Conservation (phyloP, 2,797 vertebrate species). For the Lerista edwardsae region DNA sequence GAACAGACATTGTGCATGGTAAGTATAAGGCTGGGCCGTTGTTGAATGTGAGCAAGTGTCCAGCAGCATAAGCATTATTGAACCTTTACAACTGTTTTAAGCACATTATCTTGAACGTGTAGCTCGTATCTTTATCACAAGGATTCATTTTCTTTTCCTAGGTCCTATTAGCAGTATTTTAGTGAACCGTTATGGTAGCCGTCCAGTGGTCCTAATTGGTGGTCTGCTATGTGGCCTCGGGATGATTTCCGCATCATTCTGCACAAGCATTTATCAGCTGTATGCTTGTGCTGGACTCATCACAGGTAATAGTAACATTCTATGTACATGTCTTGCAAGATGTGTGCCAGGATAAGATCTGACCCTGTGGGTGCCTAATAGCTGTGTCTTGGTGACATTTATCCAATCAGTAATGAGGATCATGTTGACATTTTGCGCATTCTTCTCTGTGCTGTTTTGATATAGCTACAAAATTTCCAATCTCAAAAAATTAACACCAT, state of each 20-base stretch:
- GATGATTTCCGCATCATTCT: slow-evolving; percentile 83
- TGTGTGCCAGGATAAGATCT: not conserved
- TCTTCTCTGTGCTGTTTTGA: not conserved
- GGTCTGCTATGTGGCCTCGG: slow-evolving; percentile 81
- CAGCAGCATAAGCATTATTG: too few relatives aligned
- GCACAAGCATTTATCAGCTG: slow-evolving; percentile 82
- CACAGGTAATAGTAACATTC: slow-evolving; percentile 77
- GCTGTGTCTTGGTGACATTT: not conserved
- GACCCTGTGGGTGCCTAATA: not conserved
- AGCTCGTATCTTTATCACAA: not conserved
- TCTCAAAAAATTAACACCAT: not conserved
- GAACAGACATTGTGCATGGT: too few relatives aligned
- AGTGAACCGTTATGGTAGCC: slow-evolving; percentile 83
- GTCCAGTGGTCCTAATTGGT: slow-evolving; percentile 82
- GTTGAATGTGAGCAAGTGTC: too few relatives aligned
- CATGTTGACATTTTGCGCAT: not conserved
- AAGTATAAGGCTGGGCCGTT: too few relatives aligned
- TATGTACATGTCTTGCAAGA: rapidly evolving
- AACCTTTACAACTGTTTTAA: not conserved
- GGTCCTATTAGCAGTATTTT: slow-evolving; percentile 84
- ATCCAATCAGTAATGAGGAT: not conserved
- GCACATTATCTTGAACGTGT: not conserved
- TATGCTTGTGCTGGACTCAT: slow-evolving; percentile 84
- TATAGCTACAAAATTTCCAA: not conserved
- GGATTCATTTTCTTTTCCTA: slow-evolving; percentile 50